Evolutionary conservation across 2,113 vertebrate genomes (phyloP).

Genomic region (Nymphicus hollandicus): DNA sequence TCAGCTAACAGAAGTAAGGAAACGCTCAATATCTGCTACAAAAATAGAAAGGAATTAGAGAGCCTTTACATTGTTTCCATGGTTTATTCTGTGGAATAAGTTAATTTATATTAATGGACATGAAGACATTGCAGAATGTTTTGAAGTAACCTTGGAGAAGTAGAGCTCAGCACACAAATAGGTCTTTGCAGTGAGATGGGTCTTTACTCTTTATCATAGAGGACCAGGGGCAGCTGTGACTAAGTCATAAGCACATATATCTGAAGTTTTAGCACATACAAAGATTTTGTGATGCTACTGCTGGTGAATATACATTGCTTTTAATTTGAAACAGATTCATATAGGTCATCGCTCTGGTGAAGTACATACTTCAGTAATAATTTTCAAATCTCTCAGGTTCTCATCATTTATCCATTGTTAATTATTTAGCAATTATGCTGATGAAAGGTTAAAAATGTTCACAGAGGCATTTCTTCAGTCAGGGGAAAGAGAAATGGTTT

Average conservation of each 20-base stretch:
- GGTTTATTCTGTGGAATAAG: not conserved
- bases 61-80: not conserved
- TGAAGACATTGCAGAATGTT: not conserved
- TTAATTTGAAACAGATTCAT: conserved; percentile 36
- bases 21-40: not conserved
- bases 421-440: conserved; percentile 71
- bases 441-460: conserved; percentile 73
- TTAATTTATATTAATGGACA: not conserved
- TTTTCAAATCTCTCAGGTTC: conserved; percentile 57
- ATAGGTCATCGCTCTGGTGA: conserved; percentile 32
- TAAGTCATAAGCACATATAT: not conserved
- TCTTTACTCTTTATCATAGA: not conserved
- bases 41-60: conserved; percentile 5
- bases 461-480: conserved; percentile 50
- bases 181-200: not conserved
- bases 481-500: conserved; percentile 40
- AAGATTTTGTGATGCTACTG: not conserved
- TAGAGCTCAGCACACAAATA: not conserved
- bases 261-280: not conserved
- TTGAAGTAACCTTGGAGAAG: not conserved
- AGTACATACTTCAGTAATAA: conserved; percentile 52
- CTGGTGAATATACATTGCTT: not conserved
- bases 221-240: not conserved
- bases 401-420: conserved; percentile 68
- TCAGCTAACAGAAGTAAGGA: not conserved